Evolutionary conservation across 2,797 vertebrate species (phyloP).

Genomic region (Sebastes wilsoni): DNA sequence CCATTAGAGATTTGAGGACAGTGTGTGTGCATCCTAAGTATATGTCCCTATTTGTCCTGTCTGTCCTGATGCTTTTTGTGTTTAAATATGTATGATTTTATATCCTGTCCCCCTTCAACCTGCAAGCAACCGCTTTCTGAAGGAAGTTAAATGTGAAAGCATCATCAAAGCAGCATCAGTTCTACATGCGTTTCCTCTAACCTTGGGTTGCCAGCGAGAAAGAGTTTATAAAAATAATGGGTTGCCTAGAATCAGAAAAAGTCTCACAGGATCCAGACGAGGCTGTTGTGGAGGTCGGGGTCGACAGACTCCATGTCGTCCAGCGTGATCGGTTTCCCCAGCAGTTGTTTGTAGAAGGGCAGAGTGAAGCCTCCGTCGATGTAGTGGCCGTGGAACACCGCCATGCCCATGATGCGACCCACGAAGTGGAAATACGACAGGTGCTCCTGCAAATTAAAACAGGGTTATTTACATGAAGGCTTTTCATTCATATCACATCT

Average conservation of each 20-base stretch:
- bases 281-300: slow-evolving; percentile 98
- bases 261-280: slow-evolving; percentile 98
- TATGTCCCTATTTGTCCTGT: not conserved
- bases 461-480: not conserved
- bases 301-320: slow-evolving; percentile 99
- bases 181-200: not conserved
- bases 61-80: not conserved
- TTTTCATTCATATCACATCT: not conserved
- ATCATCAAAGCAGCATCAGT: not conserved
- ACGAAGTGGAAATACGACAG: slow-evolving; percentile 99
- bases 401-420: slow-evolving; percentile 99
- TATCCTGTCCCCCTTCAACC: not conserved
- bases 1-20: not conserved
- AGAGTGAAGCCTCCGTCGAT: slow-evolving; percentile 98
- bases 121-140: not conserved
- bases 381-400: slow-evolving; percentile 98
- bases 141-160: not conserved
- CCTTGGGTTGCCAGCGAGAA: not conserved
- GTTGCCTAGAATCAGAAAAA: not conserved
- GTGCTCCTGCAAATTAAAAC: slow-evolving; percentile 86
- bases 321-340: slow-evolving; percentile 97
- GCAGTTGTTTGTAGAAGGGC: slow-evolving; percentile 98
- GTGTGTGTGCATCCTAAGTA: too few species aligned
- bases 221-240: not conserved
- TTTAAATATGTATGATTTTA: not conserved